Conservation (phyloP, 2,888 invertebrate species). For the Nomada lathburiana region DNA sequence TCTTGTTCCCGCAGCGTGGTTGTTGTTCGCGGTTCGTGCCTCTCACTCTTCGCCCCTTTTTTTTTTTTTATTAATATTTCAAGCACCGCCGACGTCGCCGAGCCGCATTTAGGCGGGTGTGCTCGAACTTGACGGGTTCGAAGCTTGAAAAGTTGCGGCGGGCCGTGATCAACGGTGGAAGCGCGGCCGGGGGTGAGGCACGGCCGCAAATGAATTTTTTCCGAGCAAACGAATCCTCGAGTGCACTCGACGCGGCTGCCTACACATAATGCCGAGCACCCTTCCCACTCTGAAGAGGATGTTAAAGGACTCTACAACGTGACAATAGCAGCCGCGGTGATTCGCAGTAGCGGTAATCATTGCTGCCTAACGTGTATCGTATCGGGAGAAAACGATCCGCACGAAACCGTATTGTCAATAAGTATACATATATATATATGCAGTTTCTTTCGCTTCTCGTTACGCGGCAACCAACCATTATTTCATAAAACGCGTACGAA, state of each 20-base stretch:
- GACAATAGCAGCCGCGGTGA: conserved; percentile 76
- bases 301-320: conserved; percentile 75
- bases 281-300: conserved; percentile 71
- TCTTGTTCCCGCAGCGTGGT: conserved; percentile 20
- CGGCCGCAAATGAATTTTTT: conserved; percentile 79
- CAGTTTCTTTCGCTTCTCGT: not conserved
- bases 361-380: conserved; percentile 58
- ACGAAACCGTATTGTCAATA: conserved; percentile 47
- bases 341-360: conserved; percentile 68
- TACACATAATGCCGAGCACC: conserved; percentile 77
- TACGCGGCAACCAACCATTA: not conserved
- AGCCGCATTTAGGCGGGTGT: conserved; percentile 52
- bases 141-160: conserved; percentile 65
- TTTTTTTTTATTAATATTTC: conserved; percentile 59
- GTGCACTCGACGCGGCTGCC: conserved; percentile 75
- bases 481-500: not conserved
- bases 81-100: conserved; percentile 47
- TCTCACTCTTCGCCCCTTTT: not conserved
- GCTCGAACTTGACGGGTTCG: conserved; percentile 67
- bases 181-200: conserved; percentile 34
- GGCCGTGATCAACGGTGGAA: conserved; percentile 45
- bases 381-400: conserved; percentile 67
- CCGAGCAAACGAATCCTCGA: conserved; percentile 79
- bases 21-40: conserved; percentile 15
- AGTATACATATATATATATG: too few relatives aligned